phyloP scores from a whole-genome alignment of 2,888 invertebrate genomes.

The Coleophora deauratella region DNA sequence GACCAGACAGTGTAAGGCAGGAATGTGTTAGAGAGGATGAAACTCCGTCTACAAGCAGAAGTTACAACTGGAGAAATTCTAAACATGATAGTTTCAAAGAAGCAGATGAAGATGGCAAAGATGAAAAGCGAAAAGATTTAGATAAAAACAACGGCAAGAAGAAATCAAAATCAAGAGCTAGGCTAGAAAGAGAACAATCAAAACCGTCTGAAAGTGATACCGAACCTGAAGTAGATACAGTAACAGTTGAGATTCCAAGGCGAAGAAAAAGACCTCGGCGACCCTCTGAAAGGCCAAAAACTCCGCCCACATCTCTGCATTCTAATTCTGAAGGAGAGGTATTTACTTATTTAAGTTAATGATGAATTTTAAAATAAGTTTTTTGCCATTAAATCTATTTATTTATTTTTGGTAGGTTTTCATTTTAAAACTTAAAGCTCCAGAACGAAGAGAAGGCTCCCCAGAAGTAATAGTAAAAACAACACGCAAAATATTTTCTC shows the following conservation, averaged over 20 bases:
- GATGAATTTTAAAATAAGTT: neutral
- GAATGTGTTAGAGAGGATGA: slow-evolving; percentile 19
- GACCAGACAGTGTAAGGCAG: neutral
- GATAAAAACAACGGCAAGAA: slow-evolving; percentile 61
- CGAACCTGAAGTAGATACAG: slow-evolving; percentile 62
- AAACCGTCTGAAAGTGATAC: slow-evolving; percentile 68
- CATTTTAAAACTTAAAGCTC: slow-evolving; percentile 57
- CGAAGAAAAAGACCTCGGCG: slow-evolving; percentile 57
- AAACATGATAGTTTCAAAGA: slow-evolving; percentile 28
- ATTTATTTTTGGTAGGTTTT: slow-evolving; percentile 40
- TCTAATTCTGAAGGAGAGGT: slow-evolving; percentile 66
- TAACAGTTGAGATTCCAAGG: slow-evolving; percentile 67
- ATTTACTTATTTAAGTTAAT: slow-evolving; percentile 16
- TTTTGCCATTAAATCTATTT: neutral
- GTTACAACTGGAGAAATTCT: slow-evolving; percentile 25
- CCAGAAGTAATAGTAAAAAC: slow-evolving; percentile 86
- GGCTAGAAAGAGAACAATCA: slow-evolving; percentile 64
- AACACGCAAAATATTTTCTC: slow-evolving; percentile 85
- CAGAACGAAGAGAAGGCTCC: slow-evolving; percentile 50
- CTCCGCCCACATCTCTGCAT: slow-evolving; percentile 58
- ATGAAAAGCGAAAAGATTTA: slow-evolving; percentile 49
- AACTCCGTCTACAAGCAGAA: slow-evolving; percentile 34
- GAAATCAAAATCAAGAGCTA: slow-evolving; percentile 60
- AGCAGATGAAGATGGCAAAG: slow-evolving; percentile 41
- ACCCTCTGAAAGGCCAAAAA: slow-evolving; percentile 59